phyloP scores from a whole-genome alignment of 2,113 vertebrate species.

The Haplochromis burtoni region DNA sequence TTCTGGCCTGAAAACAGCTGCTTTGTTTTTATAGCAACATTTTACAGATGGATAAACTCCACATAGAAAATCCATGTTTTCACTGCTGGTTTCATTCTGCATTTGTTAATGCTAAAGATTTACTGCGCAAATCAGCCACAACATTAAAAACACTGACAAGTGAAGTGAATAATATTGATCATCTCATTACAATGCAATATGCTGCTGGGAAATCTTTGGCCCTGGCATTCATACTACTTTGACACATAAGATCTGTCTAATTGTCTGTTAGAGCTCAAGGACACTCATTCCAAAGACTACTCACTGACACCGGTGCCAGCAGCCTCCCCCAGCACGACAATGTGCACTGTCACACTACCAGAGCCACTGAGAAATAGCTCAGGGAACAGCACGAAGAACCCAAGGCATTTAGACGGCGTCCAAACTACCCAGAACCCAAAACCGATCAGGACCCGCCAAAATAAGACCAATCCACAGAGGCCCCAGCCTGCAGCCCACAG shows the following conservation, averaged over 20 bases:
- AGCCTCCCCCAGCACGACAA: neutral
- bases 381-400: fast-evolving
- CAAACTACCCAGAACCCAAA: neutral
- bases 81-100: neutral
- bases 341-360: neutral
- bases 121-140: neutral
- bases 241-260: neutral
- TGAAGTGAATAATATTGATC: neutral
- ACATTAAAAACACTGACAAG: neutral
- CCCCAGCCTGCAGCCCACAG: neutral
- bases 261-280: neutral
- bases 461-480: neutral
- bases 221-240: neutral
- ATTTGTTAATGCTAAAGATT: neutral
- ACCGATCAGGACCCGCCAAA: neutral
- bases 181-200: neutral
- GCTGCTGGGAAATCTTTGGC: neutral
- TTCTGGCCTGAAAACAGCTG: neutral
- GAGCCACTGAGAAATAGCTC: neutral
- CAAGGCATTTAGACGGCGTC: fast-evolving
- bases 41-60: neutral
- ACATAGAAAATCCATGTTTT: neutral
- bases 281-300: neutral
- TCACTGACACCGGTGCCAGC: neutral
- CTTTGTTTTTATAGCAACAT: neutral